phyloP scores from a whole-genome alignment of 2,797 vertebrate species.

The Anguilla pacifica region DNA sequence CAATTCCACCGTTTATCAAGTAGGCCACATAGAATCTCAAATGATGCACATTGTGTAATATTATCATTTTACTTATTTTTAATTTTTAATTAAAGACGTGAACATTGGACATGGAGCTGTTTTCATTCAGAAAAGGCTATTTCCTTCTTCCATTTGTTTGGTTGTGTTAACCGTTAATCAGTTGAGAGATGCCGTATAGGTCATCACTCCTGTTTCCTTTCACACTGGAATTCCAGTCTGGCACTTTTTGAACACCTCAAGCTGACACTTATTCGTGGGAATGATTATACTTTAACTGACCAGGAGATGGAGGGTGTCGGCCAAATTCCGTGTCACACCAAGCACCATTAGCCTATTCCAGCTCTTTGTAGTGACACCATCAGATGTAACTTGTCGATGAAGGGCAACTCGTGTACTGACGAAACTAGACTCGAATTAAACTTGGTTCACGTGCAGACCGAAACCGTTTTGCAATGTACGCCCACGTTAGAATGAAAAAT shows the following conservation, averaged over 20 bases:
- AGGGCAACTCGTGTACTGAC: not conserved
- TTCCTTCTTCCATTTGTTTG: not conserved
- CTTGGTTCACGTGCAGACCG: not conserved
- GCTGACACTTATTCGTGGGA: conserved; percentile 6
- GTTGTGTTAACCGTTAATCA: no score
- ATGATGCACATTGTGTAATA: not conserved
- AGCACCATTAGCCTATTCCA: not conserved
- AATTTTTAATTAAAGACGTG: not conserved
- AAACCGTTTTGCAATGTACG: not conserved
- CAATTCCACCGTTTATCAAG: not conserved
- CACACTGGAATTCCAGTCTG: no score
- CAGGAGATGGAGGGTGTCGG: not conserved
- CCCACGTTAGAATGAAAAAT: not conserved
- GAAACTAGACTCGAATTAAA: not conserved
- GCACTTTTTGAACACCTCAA: not conserved
- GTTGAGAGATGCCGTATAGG: no score
- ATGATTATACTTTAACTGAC: not conserved
- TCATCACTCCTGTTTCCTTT: no score
- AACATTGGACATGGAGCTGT: not conserved
- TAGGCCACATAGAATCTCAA: not conserved
- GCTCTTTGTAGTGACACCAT: not conserved
- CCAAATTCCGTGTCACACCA: not conserved
- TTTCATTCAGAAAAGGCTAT: not conserved
- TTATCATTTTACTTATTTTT: not conserved
- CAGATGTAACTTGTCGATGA: no score